Evolutionary conservation across 2,113 vertebrate genomes (phyloP), one percentile per base, ranked within the genome.

Genomic region (Halichoeres trimaculatus): DNA sequence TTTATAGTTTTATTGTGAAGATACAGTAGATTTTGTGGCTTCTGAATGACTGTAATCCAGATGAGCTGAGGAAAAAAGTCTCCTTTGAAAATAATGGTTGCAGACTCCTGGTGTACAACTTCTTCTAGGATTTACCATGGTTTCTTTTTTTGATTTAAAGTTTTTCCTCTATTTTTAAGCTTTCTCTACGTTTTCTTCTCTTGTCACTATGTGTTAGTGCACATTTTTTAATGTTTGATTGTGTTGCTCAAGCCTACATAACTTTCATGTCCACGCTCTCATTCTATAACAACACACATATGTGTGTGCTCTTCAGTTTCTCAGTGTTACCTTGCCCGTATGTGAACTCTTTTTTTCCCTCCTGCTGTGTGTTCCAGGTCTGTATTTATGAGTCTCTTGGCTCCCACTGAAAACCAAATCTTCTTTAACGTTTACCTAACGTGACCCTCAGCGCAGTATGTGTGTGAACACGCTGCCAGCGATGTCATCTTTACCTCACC

Each of bases 311-410:
- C 7, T 10, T 38, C 17, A 58, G 47, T 69, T 41, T 51, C 22
- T 14, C 19, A 56, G 20, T 64, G 62, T 47, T 47, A 47, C 43
- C 43, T n/a, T 47, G 43, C 45, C 45, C 30, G 30, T 48, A 17
- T 53, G 56, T 59, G 61, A 70, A 64, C 54, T 64, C 38, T 22
- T 55, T 43, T 45, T 52, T 48, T 68, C 63, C 6, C 30, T 30
- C 85, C 76, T 54, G 83, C 76, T 54, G 83, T 78, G 78, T 47
- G 74, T 68, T 80, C 84, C 64, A 83, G 70, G 41, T 83, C 76
- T 84, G 70, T 85, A 84, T 87, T 90, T 90, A 90, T 48, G 83
- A 78, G 80, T 84, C 86, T 78, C 82, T 68, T 23, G 59, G 73
- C 57, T 80, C 83, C 59, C 38, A 72, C 79, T 84, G 78, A 84